A percentile compares a stretch with the other conserved stretches of the same genome.
phyloP scores from a whole-genome alignment of 2,888 invertebrate genomes.

The Drosophila pseudotakahashii region DNA sequence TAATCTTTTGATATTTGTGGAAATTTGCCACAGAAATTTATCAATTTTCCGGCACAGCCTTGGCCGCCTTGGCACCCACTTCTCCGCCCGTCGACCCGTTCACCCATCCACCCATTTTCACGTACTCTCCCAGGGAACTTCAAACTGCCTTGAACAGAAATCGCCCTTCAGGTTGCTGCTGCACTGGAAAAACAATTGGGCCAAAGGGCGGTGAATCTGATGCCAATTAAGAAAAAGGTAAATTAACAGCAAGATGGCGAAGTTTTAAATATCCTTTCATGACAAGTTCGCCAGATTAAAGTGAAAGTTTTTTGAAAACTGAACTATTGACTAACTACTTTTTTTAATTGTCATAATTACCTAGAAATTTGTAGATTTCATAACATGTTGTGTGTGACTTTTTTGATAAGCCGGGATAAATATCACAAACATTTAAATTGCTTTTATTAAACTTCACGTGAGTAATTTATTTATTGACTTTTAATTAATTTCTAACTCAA shows the following conservation, averaged over 20 bases:
- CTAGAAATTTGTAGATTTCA: neutral
- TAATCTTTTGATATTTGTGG: slow-evolving; percentile 42
- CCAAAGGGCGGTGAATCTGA: slow-evolving; percentile 7
- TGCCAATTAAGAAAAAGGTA: slow-evolving; percentile 9
- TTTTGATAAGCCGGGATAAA: no score
- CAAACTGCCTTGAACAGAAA: slow-evolving; percentile 58
- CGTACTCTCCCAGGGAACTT: neutral
- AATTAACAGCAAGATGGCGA: slow-evolving; percentile 6
- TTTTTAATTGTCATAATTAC: neutral
- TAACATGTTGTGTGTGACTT: no score
- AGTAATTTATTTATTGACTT: no score
- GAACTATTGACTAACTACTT: neutral
- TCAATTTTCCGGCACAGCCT: slow-evolving; percentile 33
- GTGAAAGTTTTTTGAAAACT: neutral
- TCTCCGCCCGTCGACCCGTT: neutral
- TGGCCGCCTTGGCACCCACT: slow-evolving; percentile 39
- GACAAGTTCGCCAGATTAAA: slow-evolving; percentile 2
- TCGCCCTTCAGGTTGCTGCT: slow-evolving; percentile 57
- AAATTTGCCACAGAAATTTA: slow-evolving; percentile 40
- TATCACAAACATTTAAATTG: no score
- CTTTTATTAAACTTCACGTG: no score
- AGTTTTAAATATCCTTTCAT: slow-evolving; percentile 19
- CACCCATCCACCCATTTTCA: neutral
- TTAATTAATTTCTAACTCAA: no score
- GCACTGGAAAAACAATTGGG: slow-evolving; percentile 19